Evolutionary conservation across 2,113 vertebrate species (phyloP), one percentile per base, ranked within the genome.

Genomic region (Ptychochromis oligacanthus): DNA sequence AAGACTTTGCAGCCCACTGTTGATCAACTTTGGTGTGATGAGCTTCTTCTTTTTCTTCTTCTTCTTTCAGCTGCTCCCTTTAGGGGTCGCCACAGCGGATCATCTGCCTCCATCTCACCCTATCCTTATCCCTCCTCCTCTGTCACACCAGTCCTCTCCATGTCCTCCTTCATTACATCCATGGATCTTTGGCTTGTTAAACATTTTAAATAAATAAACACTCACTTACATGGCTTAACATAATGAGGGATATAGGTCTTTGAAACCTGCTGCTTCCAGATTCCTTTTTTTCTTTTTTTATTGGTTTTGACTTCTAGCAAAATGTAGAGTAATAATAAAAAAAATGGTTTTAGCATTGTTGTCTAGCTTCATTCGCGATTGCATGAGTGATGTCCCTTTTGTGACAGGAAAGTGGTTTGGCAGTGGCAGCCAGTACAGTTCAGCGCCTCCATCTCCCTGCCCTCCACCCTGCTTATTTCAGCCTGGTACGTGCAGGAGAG

Each of bases 401-500:
- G 11, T 58, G 60, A 76, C 82, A 89, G 91, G 84, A 91, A 87
- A 70, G 54, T 62, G 22, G 78, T 86, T 74, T 77, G 78, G 79
- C 56, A 82, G 55, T 4, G 80, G 17, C 59, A 7, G 36, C 56
- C 12, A 15, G 18, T 64, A 79, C 55, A 65, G 24, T 28, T 13
- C 57, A 17, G 60, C 26, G 38, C 55, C 79, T 83, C 86, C 88
- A 62, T 91, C 82, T 87, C 62, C 38, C 24, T 60, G 28, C 56
- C 57, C 81, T 87, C 89, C 89, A 87, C 82, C 85, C 87, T 77
- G 60, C 60, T 59, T 58, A 57, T 56, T 17, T 67, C 59, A 82
- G 89, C 31, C 31, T 81, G 82, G 84, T 90, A 92, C 90, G 86
- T 90, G 91, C 88, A 22, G 75, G 2, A 17, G 18, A 60, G 72